Base-by-base conservation (phyloP, 2,113 vertebrate species). In the Verasper variegatus region DNA sequence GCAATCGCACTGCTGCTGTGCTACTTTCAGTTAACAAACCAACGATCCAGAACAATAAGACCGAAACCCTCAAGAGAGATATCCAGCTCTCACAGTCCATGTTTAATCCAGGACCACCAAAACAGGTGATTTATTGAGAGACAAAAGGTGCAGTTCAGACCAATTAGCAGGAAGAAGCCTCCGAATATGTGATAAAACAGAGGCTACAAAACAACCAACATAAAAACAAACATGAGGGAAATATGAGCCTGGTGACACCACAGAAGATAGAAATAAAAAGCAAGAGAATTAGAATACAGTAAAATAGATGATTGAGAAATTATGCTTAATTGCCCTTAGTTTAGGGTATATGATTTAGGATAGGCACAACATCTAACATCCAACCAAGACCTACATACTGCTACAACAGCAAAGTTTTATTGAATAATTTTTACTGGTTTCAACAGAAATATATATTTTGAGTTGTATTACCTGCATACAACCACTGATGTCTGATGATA, bases 51-150 rank as follows among this genome's bases (percentile, higher is more conserved):
- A 72, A 84, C 71, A 81, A 77, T 82, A 62, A 78, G 61, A 45
- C 58, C 64, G 57, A 27, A 83, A 74, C n/a, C 60, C 52, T 54
- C 73, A 42, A 59, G 75, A 90, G 64, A 68, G 15, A 78, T 26
- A 21, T 61, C 62, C 59, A 24, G 66, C 45, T 42, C 54, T 0
- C 62, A 71, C 51, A 67, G 68, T 23, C 21, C 10, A 14, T 45
- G 45, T 21, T 73, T 79, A 68, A 86, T 83, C 79, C 71, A 65
- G 81, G 49, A 40, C 78, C 81, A 67, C 69, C 82, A 78, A 77
- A 65, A 68, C 60, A 73, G 69, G 76, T 64, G 59, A 84, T 83
- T 81, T 67, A 74, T 23, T 68, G 21, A 59, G 57, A 71, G 70
- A 82, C 84, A 79, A 80, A 24, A 37, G 45, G 12, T 70, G 45